These are phyloP conservation scores for Dasyurus viverrinus DNA, from an alignment of 2,113 vertebrate genomes.

Conservation along the genomic window DNA sequence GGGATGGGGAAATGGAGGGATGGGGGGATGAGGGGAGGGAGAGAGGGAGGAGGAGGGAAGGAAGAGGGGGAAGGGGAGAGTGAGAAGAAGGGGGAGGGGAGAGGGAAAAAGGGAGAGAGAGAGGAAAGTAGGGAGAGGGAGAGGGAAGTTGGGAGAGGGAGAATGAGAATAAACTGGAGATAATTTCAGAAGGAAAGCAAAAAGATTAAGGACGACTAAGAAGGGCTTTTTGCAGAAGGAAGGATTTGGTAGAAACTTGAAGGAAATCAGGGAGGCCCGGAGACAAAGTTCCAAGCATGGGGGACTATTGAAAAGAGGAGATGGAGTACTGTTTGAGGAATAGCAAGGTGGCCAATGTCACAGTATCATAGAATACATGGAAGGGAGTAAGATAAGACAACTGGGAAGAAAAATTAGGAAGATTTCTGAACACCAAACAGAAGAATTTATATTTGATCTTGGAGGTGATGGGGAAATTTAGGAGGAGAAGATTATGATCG, in stretches of 20 bases:
- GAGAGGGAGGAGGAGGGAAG: too few species aligned
- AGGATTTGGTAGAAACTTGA: background rate
- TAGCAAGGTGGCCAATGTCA: background rate
- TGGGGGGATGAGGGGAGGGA: background rate
- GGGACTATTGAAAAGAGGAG: background rate
- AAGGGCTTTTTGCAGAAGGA: background rate
- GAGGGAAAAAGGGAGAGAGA: too few species aligned
- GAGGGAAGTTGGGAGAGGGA: background rate
- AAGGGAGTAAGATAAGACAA: slow-evolving; percentile 15
- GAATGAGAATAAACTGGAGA: background rate
- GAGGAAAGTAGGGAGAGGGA: too few species aligned
- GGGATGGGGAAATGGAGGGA: too few species aligned
- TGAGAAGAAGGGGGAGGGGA: too few species aligned
- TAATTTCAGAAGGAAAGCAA: background rate
- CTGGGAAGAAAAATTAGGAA: background rate
- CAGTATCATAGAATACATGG: background rate
- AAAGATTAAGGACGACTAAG: background rate
- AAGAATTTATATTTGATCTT: background rate
- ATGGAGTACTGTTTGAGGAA: background rate
- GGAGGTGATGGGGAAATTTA: background rate
- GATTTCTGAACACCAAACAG: background rate
- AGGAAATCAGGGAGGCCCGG: background rate
- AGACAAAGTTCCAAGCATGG: background rate
- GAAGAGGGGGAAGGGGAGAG: too few species aligned
- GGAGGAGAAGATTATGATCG: background rate